Evolutionary conservation across 2,797 vertebrate genomes (phyloP).

Genomic region (Gobionotothen gibberifrons): DNA sequence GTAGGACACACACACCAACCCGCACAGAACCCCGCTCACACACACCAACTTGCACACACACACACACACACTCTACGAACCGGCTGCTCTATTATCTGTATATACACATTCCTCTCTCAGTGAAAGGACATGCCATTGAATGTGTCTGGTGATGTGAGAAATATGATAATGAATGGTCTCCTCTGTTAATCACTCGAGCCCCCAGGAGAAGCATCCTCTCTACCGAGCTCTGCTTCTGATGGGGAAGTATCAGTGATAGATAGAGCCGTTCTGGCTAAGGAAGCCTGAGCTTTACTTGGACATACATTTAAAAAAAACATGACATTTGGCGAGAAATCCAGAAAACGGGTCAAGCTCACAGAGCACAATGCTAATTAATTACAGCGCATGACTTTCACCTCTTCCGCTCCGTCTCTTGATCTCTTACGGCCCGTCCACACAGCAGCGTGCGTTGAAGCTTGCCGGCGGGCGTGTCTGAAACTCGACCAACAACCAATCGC

Average conservation of each 20-base stretch:
- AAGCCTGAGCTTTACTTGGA: slow-evolving; percentile 55
- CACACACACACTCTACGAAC: slow-evolving; percentile 33
- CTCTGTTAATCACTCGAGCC: slow-evolving; percentile 79
- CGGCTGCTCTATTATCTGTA: slow-evolving; percentile 64
- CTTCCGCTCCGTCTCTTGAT: slow-evolving; percentile 20
- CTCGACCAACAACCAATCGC: too few species aligned
- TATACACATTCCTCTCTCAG: slow-evolving; percentile 73
- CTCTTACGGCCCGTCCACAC: too few species aligned
- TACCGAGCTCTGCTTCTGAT: slow-evolving; percentile 38
- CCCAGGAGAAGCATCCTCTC: slow-evolving; percentile 65
- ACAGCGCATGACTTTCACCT: slow-evolving; percentile 64
- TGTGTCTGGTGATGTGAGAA: slow-evolving; percentile 83
- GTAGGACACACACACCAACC: slow-evolving; percentile 76
- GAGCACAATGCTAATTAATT: slow-evolving; percentile 74
- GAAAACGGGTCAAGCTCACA: slow-evolving; percentile 65
- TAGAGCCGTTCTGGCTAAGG: slow-evolving; percentile 63
- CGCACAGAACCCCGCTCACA: slow-evolving; percentile 12
- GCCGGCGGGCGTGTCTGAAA: too few species aligned
- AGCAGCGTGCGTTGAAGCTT: too few species aligned
- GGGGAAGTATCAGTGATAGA: slow-evolving; percentile 72
- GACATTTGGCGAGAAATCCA: slow-evolving; percentile 65
- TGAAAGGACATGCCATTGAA: slow-evolving; percentile 76
- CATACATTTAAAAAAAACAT: slow-evolving; percentile 77
- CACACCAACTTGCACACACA: slow-evolving; percentile 20
- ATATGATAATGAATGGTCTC: slow-evolving; percentile 82